Conservation (phyloP, 1,140 invertebrate species). For the Agraylea sexmaculata region DNA sequence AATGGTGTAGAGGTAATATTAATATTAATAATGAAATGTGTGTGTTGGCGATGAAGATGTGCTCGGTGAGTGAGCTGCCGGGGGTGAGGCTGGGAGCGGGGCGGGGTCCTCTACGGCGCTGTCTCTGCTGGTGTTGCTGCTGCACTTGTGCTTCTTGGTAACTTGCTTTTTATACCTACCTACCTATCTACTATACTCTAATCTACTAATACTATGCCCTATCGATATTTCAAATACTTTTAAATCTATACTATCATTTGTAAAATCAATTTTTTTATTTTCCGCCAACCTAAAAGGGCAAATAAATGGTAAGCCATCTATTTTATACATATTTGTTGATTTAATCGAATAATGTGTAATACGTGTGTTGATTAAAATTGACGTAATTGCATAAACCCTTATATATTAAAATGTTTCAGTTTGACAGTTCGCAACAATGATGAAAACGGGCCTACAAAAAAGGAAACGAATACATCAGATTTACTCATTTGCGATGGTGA, state of each 20-base stretch:
- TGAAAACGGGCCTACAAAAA: conserved; percentile 48
- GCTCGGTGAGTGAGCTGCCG: conserved; percentile 39
- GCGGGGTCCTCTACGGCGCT: conserved; percentile 30
- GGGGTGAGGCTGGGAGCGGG: conserved; percentile 32
- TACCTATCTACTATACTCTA: too few relatives aligned
- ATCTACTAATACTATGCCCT: too few relatives aligned
- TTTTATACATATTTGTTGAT: too few relatives aligned
- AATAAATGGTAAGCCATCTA: too few relatives aligned
- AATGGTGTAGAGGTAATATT: background rate
- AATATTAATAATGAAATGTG: conserved; percentile 3
- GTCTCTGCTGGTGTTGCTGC: conserved; percentile 41
- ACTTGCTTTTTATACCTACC: conserved; percentile 15
- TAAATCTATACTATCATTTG: too few relatives aligned
- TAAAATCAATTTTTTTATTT: too few relatives aligned
- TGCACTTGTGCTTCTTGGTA: conserved; percentile 38
- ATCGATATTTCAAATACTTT: too few relatives aligned
- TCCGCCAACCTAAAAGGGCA: too few relatives aligned
- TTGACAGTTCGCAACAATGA: conserved; percentile 51
- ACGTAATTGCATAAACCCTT: too few relatives aligned
- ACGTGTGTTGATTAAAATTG: too few relatives aligned
- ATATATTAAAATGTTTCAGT: too few relatives aligned
- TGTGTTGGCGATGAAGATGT: conserved; percentile 32
- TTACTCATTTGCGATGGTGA: conserved; percentile 45
- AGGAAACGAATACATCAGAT: conserved; percentile 46
- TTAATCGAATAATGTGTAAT: too few relatives aligned